A percentile compares a stretch with the other conserved stretches of the same genome.
Evolutionary conservation across 1,140 invertebrate species (phyloP).

Genomic region (Episyrphus balteatus): DNA sequence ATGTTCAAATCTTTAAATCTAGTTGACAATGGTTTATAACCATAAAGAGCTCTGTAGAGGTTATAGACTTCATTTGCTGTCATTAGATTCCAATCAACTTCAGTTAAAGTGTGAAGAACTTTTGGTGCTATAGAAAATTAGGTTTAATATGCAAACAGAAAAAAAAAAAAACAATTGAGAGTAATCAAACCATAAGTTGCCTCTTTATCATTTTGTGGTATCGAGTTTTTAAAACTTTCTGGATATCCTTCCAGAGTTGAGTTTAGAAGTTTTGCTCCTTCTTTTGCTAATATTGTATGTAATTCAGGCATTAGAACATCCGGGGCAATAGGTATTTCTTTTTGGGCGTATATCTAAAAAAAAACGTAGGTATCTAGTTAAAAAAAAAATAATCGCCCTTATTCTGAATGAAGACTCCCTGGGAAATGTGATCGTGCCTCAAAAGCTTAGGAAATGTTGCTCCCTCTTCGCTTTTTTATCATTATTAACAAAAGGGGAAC

Average conservation of each 20-base stretch:
- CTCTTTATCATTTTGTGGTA: slow-evolving; percentile 46
- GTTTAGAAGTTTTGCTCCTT: slow-evolving; percentile 58
- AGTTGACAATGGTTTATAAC: slow-evolving; percentile 50
- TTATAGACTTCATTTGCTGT: slow-evolving; percentile 50
- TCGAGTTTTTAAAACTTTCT: slow-evolving; percentile 42
- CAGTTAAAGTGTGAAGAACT: slow-evolving; percentile 45
- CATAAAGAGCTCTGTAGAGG: slow-evolving; percentile 51
- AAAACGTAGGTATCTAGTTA: too few relatives aligned
- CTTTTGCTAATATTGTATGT: slow-evolving; percentile 47
- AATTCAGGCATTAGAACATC: slow-evolving; percentile 57
- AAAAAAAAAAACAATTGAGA: slow-evolving; percentile 2
- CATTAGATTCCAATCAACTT: slow-evolving; percentile 52
- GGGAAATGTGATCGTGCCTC: too few relatives aligned
- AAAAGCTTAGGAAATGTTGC: too few relatives aligned
- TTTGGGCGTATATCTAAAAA: slow-evolving; percentile 55
- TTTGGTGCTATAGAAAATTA: slow-evolving; percentile 54
- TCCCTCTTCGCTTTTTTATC: too few relatives aligned
- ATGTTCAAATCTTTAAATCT: slow-evolving; percentile 44
- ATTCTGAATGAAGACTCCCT: too few relatives aligned
- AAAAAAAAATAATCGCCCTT: too few relatives aligned
- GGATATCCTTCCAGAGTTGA: slow-evolving; percentile 52
- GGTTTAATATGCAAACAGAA: background rate
- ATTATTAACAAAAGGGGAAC: too few relatives aligned
- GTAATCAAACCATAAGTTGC: slow-evolving; percentile 60
- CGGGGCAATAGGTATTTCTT: slow-evolving; percentile 46